Evolutionary conservation across 2,888 invertebrate species (phyloP).

Genomic region (Limnephilus lunatus): DNA sequence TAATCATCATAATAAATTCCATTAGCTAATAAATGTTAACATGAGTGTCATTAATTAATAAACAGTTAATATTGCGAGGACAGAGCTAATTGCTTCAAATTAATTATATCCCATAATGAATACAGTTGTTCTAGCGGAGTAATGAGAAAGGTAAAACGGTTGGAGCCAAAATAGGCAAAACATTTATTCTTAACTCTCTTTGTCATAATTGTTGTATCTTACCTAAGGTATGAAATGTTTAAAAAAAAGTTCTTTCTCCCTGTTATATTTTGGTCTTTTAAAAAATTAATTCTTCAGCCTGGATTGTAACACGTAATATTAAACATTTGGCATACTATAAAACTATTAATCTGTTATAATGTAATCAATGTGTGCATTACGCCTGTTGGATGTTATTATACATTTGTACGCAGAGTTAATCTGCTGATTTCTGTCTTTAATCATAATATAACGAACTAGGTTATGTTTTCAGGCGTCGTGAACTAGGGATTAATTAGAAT

Average conservation of each 20-base stretch:
- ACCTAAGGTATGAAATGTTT: constrained; percentile 28
- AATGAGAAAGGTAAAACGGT: not conserved
- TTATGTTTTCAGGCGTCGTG: constrained; percentile 15
- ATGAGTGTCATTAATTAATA: constrained; percentile 47
- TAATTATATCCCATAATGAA: not conserved
- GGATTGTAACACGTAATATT: not conserved
- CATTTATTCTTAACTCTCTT: constrained; percentile 30
- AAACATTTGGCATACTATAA: not conserved
- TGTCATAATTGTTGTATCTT: constrained; percentile 29
- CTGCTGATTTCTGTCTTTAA: constrained; percentile 15
- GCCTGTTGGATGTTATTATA: constrained; percentile 14
- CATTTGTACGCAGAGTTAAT: constrained; percentile 5
- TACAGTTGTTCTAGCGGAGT: not conserved
- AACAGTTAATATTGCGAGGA: constrained; percentile 2
- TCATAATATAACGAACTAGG: constrained; percentile 9
- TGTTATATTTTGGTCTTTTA: constrained; percentile 2
- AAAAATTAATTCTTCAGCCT: not conserved
- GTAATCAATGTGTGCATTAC: not conserved
- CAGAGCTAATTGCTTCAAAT: constrained; percentile 32
- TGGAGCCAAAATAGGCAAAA: constrained; percentile 33
- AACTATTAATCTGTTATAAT: not conserved
- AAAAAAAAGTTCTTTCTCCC: not conserved
- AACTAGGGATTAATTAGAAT: constrained; percentile 28
- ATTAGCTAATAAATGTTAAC: constrained; percentile 53
- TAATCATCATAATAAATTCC: constrained; percentile 49